Evolutionary conservation across 2,113 vertebrate species (phyloP), one percentile per base, ranked within the genome.

Genomic region (Atlantisia rogersi): DNA sequence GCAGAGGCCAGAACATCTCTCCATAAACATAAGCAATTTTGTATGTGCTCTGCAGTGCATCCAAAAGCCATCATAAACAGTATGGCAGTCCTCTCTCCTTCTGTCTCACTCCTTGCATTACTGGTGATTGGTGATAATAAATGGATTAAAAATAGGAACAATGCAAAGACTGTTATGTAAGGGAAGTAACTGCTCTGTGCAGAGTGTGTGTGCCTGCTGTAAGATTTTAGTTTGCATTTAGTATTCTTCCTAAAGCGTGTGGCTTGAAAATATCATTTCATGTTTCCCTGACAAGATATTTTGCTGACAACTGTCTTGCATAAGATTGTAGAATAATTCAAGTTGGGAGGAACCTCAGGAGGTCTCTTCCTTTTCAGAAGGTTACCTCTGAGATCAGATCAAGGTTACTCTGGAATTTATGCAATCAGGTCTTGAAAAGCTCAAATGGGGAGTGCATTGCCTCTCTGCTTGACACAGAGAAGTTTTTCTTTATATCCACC

Each of bases 101-200:
- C 86, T 89, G 73, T 48, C 65, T 86, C 73, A 53, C 24, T 91
- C 20, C 37, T 67, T 82, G 58, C 50, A 19, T 79, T 93, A 73
- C 15, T 69, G 40, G 31, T 74, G 78, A 89, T 53, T 58, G 26
- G 62, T 91, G 59, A 62, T 77, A 79, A 85, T 65, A 80, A 87
- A 91, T 25, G 50, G 63, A 88, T 69, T 91, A 77, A 85, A 91
- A 82, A 73, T 11, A 95, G 67, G 55, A 93, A 73, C 67, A 91
- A 74, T 77, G 70, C 25, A 82, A 92, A 90, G 7, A n/a, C 37
- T 87, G 39, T 87, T 90, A 62, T 16, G 40, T 64, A 80, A 73
- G 40, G 13, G 67, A 73, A 91, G 44, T 53, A 65, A 65, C 25
- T 90, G n/a, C 40, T 79, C 48, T 84, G 42, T 0, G 0, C 77